phyloP scores from a whole-genome alignment of 2,888 invertebrate genomes.

The Megastigmus dorsalis region DNA sequence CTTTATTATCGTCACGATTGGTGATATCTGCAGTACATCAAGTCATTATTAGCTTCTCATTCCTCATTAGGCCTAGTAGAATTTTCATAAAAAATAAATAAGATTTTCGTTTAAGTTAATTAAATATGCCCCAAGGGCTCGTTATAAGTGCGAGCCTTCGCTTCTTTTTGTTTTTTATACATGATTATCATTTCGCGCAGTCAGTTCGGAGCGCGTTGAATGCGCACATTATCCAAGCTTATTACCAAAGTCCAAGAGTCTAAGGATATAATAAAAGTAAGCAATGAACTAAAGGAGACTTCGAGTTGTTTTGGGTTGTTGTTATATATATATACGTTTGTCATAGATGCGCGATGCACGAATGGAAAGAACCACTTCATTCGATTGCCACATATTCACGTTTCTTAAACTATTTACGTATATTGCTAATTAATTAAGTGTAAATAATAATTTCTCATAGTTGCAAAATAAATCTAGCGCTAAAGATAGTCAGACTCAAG shows the following conservation, averaged over 20 bases:
- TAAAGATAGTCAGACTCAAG: constrained; percentile 46
- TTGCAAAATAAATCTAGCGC: constrained; percentile 12
- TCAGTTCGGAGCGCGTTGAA: not conserved
- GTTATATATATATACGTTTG: too few species aligned
- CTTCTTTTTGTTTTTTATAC: not conserved
- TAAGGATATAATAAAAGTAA: too few species aligned
- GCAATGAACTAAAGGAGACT: too few species aligned
- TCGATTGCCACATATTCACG: not conserved
- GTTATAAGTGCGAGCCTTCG: too few species aligned
- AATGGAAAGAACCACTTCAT: constrained; percentile 13
- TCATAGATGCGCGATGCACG: not conserved
- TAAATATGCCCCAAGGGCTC: constrained; percentile 19
- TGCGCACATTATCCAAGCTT: too few species aligned
- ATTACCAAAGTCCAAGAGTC: too few species aligned
- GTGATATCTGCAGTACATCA: too few species aligned
- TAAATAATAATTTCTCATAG: constrained; percentile 11
- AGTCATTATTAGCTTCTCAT: not conserved
- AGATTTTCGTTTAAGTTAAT: constrained; percentile 36
- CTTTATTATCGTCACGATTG: too few species aligned
- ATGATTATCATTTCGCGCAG: not conserved
- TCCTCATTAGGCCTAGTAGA: constrained; percentile 12
- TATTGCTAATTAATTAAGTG: constrained; percentile 13
- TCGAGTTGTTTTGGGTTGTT: too few species aligned
- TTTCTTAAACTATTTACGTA: constrained; percentile 34
- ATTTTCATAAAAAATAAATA: constrained; percentile 35